Conservation (phyloP, 2,113 vertebrate species). For the Gambusia affinis region DNA sequence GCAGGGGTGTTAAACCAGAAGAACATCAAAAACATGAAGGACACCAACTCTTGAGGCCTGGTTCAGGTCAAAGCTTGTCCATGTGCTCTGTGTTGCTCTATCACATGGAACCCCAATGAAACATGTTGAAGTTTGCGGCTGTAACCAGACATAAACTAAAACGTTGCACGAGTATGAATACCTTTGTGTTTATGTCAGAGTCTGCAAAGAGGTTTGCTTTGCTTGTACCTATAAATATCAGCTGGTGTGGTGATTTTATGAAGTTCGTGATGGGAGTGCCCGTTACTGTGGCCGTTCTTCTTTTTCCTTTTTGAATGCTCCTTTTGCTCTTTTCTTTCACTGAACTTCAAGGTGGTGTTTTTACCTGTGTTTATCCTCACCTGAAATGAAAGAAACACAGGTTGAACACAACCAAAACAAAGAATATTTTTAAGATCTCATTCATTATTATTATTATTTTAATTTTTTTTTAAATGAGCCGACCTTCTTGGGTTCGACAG, state of each 20-base stretch:
- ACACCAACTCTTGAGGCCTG: too few relatives aligned
- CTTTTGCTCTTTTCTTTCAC: conserved; percentile 88
- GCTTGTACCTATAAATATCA: conserved; percentile 90
- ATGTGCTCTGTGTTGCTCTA: too few relatives aligned
- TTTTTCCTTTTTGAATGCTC: conserved; percentile 93
- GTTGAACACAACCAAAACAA: neutral
- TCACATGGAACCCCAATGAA: neutral
- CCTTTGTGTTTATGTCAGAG: too few relatives aligned
- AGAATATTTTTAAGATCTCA: neutral
- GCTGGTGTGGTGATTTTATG: conserved; percentile 88
- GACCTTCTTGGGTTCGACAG: conserved; percentile 94
- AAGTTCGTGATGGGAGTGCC: conserved; percentile 84
- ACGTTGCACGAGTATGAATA: too few relatives aligned
- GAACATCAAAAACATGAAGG: too few relatives aligned
- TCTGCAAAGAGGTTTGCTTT: neutral
- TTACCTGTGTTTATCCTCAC: conserved; percentile 98
- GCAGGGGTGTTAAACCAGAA: too few relatives aligned
- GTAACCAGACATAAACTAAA: neutral
- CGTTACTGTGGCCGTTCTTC: conserved; percentile 86
- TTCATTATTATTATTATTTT: neutral
- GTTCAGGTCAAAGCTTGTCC: too few relatives aligned
- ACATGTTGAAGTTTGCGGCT: neutral
- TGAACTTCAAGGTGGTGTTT: conserved; percentile 96
- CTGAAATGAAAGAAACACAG: conserved; percentile 67
- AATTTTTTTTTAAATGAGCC: conserved; percentile 3